Base-by-base conservation (phyloP, 2,888 invertebrate species). In the Aphidius colemani region DNA sequence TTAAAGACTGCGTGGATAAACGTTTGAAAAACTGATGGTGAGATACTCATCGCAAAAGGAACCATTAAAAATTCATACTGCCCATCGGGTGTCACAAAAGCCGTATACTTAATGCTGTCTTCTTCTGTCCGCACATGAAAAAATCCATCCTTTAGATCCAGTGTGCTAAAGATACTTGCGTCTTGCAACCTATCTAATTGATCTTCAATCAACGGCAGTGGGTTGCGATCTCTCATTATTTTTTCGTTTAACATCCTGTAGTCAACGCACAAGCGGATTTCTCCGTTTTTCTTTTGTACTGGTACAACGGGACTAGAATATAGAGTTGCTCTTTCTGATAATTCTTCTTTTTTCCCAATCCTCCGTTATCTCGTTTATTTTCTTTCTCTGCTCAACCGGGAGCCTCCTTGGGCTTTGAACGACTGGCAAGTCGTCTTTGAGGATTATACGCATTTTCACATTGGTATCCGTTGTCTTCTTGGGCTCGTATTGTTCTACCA, bases 11-110 rank as follows among this genome's bases (percentile, higher is more conserved):
- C 56, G 8, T 63, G 61, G 2, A 71, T 61, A 46, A 57, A 55
- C 10, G 66, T 46, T 49, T 67, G 65, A 39, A 67, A 65, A 7
- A 65, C 64, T 1, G 65, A 49, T 8, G 67, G 67, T 7, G 71
- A 64, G 61, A 71, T 73, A 44, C 69, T 69, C 7, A 72, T 44
- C 6, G 72, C 71, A 58, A 74, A 74, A 7, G 73, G 70, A 3
- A 69, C 67, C 51, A 48, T 60, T 39, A 66, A 7, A 62, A 72
- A 72, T 43, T 70, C 67, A 46, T 68, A 72, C 7, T 70, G 68
- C 6, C 71, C 69, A 11, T 59, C 61, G 13, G 66, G 72, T 7
- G 65, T 65, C 1, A 71, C 66, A 46, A 74, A 74, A 7, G 70
- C 61, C 0, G 73, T 74, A 13, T 13, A 13, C 13, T 13, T 13